Conservation (phyloP, 2,888 invertebrate genomes). For the Xanthia icteritia region DNA sequence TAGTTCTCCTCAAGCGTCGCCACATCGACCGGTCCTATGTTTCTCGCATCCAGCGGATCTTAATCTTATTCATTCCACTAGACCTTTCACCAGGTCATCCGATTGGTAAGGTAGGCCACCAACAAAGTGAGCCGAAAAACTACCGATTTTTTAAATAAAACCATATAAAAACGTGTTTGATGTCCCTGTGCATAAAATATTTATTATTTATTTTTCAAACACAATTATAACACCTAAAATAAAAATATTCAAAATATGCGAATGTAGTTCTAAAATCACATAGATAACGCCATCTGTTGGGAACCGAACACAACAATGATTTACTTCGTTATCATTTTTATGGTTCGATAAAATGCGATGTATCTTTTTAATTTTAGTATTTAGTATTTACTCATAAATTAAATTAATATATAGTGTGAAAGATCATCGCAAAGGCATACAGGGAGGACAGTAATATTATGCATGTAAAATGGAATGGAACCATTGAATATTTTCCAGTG, state of each 20-base stretch:
- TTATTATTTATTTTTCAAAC: too few relatives aligned
- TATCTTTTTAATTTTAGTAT: not conserved
- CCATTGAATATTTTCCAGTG: not conserved
- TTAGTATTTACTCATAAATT: not conserved
- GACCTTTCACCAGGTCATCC: not conserved
- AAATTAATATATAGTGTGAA: not conserved
- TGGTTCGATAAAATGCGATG: not conserved
- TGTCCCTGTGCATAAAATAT: not conserved
- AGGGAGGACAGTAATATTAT: not conserved
- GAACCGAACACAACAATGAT: not conserved
- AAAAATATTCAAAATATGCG: too few relatives aligned
- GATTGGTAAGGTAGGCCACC: not conserved
- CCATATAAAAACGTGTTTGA: not conserved
- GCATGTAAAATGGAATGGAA: not conserved
- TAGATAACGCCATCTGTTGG: conserved; percentile 33
- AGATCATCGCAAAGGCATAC: not conserved
- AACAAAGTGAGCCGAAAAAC: not conserved
- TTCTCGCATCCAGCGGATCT: not conserved
- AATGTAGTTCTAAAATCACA: conserved; percentile 1
- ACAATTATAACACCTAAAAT: too few relatives aligned
- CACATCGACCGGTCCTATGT: not conserved
- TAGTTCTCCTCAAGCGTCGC: not conserved
- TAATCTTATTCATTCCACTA: not conserved
- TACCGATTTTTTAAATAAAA: not conserved
- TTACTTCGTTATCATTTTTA: not conserved